Evolutionary conservation across 2,113 vertebrate species (phyloP), one percentile per base, ranked within the genome.

Genomic region (Larimichthys crocea): DNA sequence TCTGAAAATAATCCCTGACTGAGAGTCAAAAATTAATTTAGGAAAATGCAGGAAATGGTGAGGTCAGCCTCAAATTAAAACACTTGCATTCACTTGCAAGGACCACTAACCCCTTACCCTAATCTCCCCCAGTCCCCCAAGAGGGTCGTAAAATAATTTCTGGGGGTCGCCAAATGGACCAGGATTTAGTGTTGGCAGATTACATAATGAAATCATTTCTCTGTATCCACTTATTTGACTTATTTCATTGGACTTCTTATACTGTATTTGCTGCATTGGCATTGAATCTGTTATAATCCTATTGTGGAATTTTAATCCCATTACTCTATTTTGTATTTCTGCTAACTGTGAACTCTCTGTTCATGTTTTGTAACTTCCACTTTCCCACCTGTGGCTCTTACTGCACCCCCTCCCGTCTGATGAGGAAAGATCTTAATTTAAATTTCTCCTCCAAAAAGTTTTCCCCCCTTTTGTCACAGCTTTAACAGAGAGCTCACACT

Each of bases 251-350:
- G 50, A 35, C 46, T 26, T 73, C 26, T 63, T 74, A 17, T 15
- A 19, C 44, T 59, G 26, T 48, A 75, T 72, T 85, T 68, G 14
- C n/a, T 53, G 60, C 57, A 70, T 87, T 79, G 65, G 24, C 40
- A 53, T n/a, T n/a, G n/a, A n/a, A n/a, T n/a, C n/a, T n/a, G n/a
- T n/a, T n/a, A 31, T 74, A 82, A 71, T 91, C 71, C 60, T 55
- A 40, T 69, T 79, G 49, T 49, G 62, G 9, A 85, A 56, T 76
- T 81, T 64, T 83, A 84, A 86, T 85, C 69, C 72, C 19, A 77
- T 79, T 79, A 44, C 71, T 35, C 29, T 44, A 74, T 50, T 72
- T 70, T 83, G 44, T 64, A 86, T 74, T 85, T 85, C 52, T 50
- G 40, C 22, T 19, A 67, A 64, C 31, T 76, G 61, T 52, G 65